These are phyloP conservation scores for Vespertilio murinus DNA, from an alignment of 2,797 vertebrate genomes.

Conservation along the genomic window DNA sequence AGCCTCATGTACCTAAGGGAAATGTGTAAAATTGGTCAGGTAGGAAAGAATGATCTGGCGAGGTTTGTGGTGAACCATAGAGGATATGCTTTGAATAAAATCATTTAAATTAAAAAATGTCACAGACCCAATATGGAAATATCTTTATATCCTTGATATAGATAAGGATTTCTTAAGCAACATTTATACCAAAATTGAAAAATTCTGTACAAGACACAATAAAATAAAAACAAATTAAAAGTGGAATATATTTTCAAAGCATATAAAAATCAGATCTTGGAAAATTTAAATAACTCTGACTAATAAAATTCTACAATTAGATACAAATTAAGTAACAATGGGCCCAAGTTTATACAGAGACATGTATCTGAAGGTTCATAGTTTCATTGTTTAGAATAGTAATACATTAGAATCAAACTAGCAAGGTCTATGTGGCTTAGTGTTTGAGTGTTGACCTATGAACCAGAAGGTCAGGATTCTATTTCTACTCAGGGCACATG, in stretches of 20 bases:
- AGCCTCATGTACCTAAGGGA: background rate
- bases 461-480: too few relatives aligned
- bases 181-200: background rate
- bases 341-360: background rate
- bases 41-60: background rate
- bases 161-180: too few relatives aligned
- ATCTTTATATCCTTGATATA: background rate
- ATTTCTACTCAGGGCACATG: too few relatives aligned
- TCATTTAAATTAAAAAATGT: constrained; percentile 4
- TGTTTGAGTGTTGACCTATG: too few relatives aligned
- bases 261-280: background rate
- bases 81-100: background rate
- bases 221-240: background rate
- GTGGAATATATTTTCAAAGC: background rate
- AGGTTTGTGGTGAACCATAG: background rate
- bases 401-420: background rate
- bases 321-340: background rate
- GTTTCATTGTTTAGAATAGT: background rate
- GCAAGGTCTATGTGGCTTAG: too few relatives aligned
- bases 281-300: background rate
- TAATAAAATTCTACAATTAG: background rate
- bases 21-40: background rate
- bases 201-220: background rate
- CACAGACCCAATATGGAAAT: background rate
- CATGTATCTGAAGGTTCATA: background rate